Conservation (phyloP, 2,888 invertebrate species). For the Cataglyphis cursor region DNA sequence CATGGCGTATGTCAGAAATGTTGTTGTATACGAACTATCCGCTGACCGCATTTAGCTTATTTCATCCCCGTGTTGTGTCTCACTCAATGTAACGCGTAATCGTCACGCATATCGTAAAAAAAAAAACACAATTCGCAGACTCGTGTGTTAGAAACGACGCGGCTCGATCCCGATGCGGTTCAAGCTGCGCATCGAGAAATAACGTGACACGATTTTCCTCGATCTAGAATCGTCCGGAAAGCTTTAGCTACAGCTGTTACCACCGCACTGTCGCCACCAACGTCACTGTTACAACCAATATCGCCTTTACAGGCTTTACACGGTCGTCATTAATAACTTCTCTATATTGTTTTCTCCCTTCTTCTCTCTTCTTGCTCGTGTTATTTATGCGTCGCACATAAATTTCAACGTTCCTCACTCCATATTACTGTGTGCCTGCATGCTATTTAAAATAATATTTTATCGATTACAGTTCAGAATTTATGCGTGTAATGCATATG, state of each 20-base stretch:
- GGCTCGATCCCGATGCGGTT: not conserved
- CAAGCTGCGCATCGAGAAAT: not conserved
- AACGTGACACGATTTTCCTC: not conserved
- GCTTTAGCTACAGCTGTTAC: slow-evolving; percentile 40
- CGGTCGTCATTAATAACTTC: not conserved
- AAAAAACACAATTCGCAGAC: not conserved
- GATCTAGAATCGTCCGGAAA: slow-evolving; percentile 23
- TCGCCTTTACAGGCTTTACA: not conserved
- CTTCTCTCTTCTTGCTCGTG: not conserved
- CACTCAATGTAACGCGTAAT: not conserved
- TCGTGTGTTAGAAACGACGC: not conserved
- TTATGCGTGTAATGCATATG: not conserved
- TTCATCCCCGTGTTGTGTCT: not conserved
- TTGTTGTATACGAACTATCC: not conserved
- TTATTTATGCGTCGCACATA: not conserved
- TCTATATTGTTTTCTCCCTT: not conserved
- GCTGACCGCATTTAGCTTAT: slow-evolving; percentile 6
- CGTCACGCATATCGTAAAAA: not conserved
- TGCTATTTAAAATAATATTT: not conserved
- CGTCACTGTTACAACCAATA: not conserved
- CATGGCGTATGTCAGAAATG: slow-evolving; percentile 38
- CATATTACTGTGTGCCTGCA: not conserved
- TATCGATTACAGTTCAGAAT: not conserved
- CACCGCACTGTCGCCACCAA: slow-evolving; percentile 12
- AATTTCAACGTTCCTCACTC: not conserved